Base-by-base conservation (phyloP, 2,888 invertebrate species). In the Lordiphosa fenestrarum region DNA sequence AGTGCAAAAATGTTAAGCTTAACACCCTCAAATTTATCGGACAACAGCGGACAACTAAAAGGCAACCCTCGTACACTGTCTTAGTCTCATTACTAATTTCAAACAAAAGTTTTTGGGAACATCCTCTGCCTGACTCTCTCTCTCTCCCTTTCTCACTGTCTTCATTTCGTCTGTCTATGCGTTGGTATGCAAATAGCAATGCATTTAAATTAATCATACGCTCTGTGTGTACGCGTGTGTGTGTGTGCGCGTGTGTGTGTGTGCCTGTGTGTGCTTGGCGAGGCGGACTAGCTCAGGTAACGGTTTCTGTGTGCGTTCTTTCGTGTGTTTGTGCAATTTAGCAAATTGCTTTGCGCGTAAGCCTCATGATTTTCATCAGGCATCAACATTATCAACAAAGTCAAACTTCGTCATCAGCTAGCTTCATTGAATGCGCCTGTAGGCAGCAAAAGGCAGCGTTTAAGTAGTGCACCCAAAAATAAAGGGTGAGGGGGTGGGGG, bases 191-290 rank as follows among this genome's bases (percentile, higher is more conserved):
- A 76, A 78, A 84, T 81, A 71, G 58, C 74, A 67, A 66, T 81
- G 78, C 84, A 77, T 80, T 84, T 84, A 77, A 80, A 80, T 84
- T 84, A 80, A 80, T 80, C 80, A 80, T 84, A 80, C 84, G 78
- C 78, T 74, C 65, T 64, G 77, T 83, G 60, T 56, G 30, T 30
- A 46, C n/a, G 36, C 25, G 47, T 47, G n/a, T 44, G 44, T 40
- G 19, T 51, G 44, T 38, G 6, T 37, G 7, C 40, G 36, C 15
- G 10, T 49, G 19, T 19, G 19, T 3, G 13, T 56, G 12, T 33
- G n/a, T 37, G 35, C 44, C 30, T 40, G 37, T 49, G 46, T 42
- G 12, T 46, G 15, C 51, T 23, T 13, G 10, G 30, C 30, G 10
- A 30, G 30, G 10, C 4, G 30, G 30, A 30, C 30, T 30, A 30